A percentile compares a stretch with the other conserved stretches of the same genome.
Conservation (phyloP, 2,113 vertebrate genomes). For the Eulacestoma nigropectus region DNA sequence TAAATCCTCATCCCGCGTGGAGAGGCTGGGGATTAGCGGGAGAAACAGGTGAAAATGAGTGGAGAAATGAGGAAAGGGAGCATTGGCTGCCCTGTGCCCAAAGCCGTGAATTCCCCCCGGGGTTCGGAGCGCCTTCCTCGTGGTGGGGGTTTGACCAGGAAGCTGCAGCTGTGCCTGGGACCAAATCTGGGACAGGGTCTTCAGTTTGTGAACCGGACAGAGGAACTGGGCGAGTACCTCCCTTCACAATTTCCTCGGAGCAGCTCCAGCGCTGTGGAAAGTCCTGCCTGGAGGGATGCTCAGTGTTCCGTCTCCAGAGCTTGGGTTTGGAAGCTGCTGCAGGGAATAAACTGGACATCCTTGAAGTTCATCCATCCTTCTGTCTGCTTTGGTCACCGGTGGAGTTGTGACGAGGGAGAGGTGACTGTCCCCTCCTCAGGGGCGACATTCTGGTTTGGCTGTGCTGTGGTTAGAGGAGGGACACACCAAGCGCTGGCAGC, state of each 20-base stretch:
- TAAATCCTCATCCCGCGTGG: not conserved
- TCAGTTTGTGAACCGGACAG: not conserved
- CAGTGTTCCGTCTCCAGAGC: not conserved
- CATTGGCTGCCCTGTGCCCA: not conserved
- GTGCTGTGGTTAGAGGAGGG: not conserved
- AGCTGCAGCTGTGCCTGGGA: not conserved
- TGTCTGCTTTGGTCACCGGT: accelerated
- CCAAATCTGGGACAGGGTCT: accelerated
- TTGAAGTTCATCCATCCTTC: not conserved
- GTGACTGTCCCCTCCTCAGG: not conserved
- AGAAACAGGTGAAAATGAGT: not conserved
- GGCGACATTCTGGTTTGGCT: accelerated
- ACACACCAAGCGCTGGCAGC: accelerated
- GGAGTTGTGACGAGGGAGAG: not conserved
- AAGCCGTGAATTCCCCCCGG: not conserved
- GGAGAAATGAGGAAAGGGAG: not conserved
- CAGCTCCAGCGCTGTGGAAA: accelerated
- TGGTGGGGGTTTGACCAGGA: not conserved
- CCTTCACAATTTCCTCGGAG: not conserved
- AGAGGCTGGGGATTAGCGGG: not conserved
- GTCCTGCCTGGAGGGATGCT: not conserved
- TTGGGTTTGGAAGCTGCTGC: not conserved
- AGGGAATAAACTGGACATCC: not conserved
- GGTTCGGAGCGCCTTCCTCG: accelerated
- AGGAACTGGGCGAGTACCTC: not conserved